These are phyloP conservation scores for Drosophila elegans DNA, from an alignment of 1,140 invertebrate genomes.

Conservation along the genomic window DNA sequence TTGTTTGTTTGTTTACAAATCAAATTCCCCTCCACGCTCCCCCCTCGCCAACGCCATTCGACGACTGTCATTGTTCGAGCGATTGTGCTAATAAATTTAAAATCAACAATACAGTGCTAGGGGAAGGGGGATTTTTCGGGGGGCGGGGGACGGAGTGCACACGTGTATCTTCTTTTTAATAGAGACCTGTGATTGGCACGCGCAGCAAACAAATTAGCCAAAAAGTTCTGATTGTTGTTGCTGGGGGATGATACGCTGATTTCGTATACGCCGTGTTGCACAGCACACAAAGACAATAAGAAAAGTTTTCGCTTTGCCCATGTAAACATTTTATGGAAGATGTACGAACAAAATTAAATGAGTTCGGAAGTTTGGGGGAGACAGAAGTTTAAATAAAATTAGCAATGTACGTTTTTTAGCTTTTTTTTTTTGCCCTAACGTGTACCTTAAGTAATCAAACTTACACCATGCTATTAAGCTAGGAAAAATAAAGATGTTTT, in stretches of 20 bases:
- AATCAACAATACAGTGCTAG: conserved; percentile 28
- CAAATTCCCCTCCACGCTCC: conserved; percentile 23
- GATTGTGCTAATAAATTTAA: conserved; percentile 49
- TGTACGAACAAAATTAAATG: conserved; percentile 46
- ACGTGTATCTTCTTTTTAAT: conserved; percentile 18
- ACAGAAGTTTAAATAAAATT: conserved; percentile 36
- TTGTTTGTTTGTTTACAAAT: conserved; percentile 55
- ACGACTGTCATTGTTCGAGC: conserved; percentile 39
- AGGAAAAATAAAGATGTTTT: too few species aligned
- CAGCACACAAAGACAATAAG: conserved; percentile 32
- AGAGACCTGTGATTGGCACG: conserved; percentile 46
- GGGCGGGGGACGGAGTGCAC: neutral
- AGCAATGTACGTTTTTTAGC: neutral
- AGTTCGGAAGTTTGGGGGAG: conserved; percentile 33
- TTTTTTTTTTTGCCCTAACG: too few species aligned
- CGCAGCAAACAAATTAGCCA: conserved; percentile 62
- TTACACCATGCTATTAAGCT: too few species aligned
- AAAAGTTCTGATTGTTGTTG: conserved; percentile 37
- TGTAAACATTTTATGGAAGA: conserved; percentile 40
- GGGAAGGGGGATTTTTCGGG: neutral
- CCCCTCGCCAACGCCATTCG: neutral
- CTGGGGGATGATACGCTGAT: conserved; percentile 38
- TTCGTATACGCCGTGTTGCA: conserved; percentile 61
- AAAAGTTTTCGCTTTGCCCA: conserved; percentile 30
- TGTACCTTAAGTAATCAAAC: too few species aligned